Conservation (phyloP, 2,797 vertebrate species). For the Danionella dracula region DNA sequence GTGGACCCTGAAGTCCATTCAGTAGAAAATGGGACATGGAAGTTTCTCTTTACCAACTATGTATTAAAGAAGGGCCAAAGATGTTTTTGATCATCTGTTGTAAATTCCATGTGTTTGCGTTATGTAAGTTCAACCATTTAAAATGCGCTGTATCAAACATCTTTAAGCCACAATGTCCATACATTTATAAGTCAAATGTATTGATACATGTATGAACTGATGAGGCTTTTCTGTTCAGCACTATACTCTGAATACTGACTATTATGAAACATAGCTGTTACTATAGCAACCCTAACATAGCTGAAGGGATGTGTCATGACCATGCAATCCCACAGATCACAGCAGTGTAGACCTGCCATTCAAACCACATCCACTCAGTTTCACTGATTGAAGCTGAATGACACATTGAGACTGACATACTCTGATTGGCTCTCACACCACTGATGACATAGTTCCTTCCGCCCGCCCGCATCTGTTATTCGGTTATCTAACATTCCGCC, state of each 20-base stretch:
- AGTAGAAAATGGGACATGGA: constrained; percentile 50
- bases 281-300: constrained; percentile 4
- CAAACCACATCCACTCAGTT: background rate
- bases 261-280: constrained; percentile 40
- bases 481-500: constrained; percentile 14
- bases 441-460: background rate
- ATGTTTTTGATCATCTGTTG: background rate
- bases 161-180: background rate
- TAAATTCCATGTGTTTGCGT: too few species aligned
- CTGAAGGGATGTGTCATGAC: background rate
- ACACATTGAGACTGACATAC: background rate
- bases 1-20: constrained; percentile 64
- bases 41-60: constrained; percentile 46
- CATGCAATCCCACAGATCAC: background rate
- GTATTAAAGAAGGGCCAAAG: background rate
- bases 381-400: too few species aligned
- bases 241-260: constrained; percentile 57
- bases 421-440: constrained; percentile 48
- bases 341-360: too few species aligned
- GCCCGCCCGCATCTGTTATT: constrained; percentile 21
- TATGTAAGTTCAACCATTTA: too few species aligned
- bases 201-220: too few species aligned
- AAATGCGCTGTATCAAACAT: too few species aligned
- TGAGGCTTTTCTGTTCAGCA: constrained; percentile 55
- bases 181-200: background rate